Percentiles rank a stretch among this genome's conserved stretches.
These are phyloP conservation scores for Agrotis ipsilon DNA, from an alignment of 2,888 invertebrate species.

Conservation along the genomic window DNA sequence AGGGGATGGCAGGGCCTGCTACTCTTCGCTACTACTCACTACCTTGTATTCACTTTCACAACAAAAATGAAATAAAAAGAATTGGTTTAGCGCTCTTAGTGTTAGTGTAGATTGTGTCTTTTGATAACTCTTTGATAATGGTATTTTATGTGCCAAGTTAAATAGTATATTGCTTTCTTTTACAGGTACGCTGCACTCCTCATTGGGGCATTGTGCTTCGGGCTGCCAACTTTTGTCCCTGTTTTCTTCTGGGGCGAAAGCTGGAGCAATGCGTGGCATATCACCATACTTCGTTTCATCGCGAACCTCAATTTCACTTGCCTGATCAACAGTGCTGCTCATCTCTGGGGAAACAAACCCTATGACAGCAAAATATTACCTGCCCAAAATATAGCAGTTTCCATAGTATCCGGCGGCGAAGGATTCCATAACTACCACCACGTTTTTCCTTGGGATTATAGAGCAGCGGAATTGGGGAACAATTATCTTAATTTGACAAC, in stretches of 20 bases:
- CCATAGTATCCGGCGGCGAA: too few relatives aligned
- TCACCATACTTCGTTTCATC: constrained; percentile 89
- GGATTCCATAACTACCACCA: constrained; percentile 71
- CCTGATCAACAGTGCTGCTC: constrained; percentile 93
- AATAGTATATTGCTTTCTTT: not conserved
- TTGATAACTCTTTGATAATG: not conserved
- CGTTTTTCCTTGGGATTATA: constrained; percentile 78
- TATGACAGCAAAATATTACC: constrained; percentile 79
- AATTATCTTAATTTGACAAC: too few relatives aligned
- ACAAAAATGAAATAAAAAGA: too few relatives aligned
- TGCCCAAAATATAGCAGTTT: too few relatives aligned
- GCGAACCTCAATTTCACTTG: constrained; percentile 92
- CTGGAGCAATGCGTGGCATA: constrained; percentile 81
- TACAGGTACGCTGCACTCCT: constrained; percentile 92
- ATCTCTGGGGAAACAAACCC: constrained; percentile 86
- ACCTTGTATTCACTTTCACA: too few relatives aligned
- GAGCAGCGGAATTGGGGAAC: constrained; percentile 74
- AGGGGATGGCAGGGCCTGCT: too few relatives aligned
- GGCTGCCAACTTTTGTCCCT: constrained; percentile 91
- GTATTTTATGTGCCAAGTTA: too few relatives aligned
- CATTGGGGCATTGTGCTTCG: constrained; percentile 89
- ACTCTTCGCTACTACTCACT: too few relatives aligned
- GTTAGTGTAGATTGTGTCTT: too few relatives aligned
- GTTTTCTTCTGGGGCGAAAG: constrained; percentile 92
- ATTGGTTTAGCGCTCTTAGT: too few relatives aligned